A percentile compares a stretch with the other conserved stretches of the same genome.
These are phyloP conservation scores for Panonychus citri DNA, from an alignment of 1,140 invertebrate genomes.

Conservation along the genomic window DNA sequence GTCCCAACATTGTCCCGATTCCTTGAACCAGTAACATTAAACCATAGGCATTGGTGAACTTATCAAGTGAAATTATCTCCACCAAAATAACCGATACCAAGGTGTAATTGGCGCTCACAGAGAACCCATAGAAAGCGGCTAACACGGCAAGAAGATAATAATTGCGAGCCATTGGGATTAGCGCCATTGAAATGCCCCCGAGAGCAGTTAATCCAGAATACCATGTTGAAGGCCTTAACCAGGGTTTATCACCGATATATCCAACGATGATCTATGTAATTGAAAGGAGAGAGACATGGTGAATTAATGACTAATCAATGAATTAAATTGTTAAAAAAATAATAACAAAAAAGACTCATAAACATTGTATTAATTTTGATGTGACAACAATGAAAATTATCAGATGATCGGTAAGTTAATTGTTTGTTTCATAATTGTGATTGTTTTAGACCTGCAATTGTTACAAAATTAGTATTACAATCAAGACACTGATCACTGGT, in stretches of 20 bases:
- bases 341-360: no score
- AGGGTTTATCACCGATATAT: conserved; percentile 55
- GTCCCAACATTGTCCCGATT: conserved; percentile 59
- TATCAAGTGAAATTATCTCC: conserved; percentile 54
- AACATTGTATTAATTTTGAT: no score
- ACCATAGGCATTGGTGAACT: conserved; percentile 72
- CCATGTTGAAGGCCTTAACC: conserved; percentile 43
- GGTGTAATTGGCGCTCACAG: conserved; percentile 65
- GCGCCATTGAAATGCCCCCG: conserved; percentile 40
- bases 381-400: no score
- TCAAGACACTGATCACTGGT: no score
- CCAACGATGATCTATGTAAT: conserved; percentile 69
- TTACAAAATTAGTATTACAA: no score
- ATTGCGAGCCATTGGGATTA: conserved; percentile 42
- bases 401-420: no score
- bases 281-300: no score
- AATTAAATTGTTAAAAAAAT: background rate
- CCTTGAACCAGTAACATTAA: conserved; percentile 64
- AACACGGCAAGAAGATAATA: conserved; percentile 33
- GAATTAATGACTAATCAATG: background rate
- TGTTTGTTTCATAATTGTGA: no score
- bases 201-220: conserved; percentile 53
- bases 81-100: conserved; percentile 63
- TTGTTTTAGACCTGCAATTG: no score
- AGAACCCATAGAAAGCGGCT: conserved; percentile 42